Percentiles rank a stretch among this genome's conserved stretches.
Conservation (phyloP, 2,888 invertebrate genomes). For the Trachelus stipa region DNA sequence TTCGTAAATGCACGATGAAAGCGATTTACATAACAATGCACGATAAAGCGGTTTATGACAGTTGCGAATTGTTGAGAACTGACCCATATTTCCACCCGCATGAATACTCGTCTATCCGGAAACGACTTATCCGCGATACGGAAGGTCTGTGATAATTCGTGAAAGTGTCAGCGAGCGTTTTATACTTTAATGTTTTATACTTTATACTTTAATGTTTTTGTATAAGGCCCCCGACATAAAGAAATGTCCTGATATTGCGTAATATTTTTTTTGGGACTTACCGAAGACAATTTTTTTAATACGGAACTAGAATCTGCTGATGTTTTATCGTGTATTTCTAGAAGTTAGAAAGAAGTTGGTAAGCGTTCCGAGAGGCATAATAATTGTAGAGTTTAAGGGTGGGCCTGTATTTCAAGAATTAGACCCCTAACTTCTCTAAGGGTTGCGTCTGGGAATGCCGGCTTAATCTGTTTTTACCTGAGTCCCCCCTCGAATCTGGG, state of each 20-base stretch:
- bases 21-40: conserved; percentile 35
- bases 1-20: neutral
- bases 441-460: conserved; percentile 22
- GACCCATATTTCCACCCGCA: conserved; percentile 12
- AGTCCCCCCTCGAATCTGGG: neutral
- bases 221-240: neutral
- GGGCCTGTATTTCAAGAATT: neutral
- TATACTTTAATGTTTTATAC: no score
- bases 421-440: neutral
- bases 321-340: neutral
- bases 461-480: conserved; percentile 24
- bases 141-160: conserved; percentile 41
- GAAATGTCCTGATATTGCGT: neutral
- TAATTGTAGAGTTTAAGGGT: neutral
- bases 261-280: neutral
- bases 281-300: conserved; percentile 1
- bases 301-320: neutral
- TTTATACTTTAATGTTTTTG: no score
- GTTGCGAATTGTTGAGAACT: conserved; percentile 3
- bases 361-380: neutral
- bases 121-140: conserved; percentile 10
- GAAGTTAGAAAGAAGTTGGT: neutral
- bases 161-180: conserved; percentile 53
- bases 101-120: conserved; percentile 5
- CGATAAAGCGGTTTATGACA: neutral